Evolutionary conservation across 1,140 invertebrate species (phyloP), one percentile per base, ranked within the genome.

Genomic region (Bombus sylvicola): DNA sequence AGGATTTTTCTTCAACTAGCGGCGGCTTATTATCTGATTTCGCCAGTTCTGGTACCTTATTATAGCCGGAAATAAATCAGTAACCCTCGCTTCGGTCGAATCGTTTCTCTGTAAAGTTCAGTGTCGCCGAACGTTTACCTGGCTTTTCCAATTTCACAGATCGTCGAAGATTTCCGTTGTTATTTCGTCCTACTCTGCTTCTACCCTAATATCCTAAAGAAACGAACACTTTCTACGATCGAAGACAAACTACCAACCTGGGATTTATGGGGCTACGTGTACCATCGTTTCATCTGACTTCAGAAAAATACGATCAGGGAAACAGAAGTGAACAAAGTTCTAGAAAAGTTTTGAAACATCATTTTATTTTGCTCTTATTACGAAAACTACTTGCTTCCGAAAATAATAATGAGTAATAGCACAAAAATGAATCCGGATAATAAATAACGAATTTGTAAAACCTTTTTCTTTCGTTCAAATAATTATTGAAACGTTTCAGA

Each of bases 31-130:
- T 80, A 88, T 90, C 89, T 83, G 73, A 59, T 90, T 84, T 83
- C 34, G 43, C 71, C 71, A 47, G 78, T n/a, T 57, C 64, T 71
- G 71, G 82, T 76, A 31, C 25, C 82, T 87, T 71, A 85, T 90
- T 90, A 90, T 76, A 71, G 83, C 25, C 82, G 74, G 80, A 66
- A 83, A 90, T 90, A 89, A 88, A 90, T 90, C 84, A 81, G 80
- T 73, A 43, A 80, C 72, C 73, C 37, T 39, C 47, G 25, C 25
- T 53, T 53, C 47, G 47, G 47, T 69, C 43, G 43, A 53, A 31
- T 15, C 34, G 18, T 57, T 76, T 66, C 72, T 28, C 34, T 28
- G 57, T 47, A 39, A 59, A 78, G 68, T 80, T 75, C 41, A 64
- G 34, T 72, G 53, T 64, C 74, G 78, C 18, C 78, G 69, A 86